Conservation (phyloP, 2,888 invertebrate genomes). For the Lottia gigantea region DNA sequence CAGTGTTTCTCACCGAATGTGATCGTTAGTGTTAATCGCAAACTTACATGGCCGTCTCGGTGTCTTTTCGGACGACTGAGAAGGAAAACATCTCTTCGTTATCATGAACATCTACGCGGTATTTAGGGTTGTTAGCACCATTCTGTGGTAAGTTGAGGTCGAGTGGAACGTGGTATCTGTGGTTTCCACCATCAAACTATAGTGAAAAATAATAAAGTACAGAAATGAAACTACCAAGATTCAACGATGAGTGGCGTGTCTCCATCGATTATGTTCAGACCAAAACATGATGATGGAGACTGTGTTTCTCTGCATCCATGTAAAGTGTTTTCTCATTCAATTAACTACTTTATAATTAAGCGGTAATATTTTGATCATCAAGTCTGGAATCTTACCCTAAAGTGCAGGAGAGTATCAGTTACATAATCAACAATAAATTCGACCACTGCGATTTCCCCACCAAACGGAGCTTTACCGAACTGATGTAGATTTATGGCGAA, state of each 20-base stretch:
- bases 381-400: conserved; percentile 38
- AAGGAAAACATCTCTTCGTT: conserved; percentile 54
- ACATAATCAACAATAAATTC: conserved; percentile 42
- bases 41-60: conserved; percentile 54
- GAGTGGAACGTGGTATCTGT: conserved; percentile 55
- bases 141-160: conserved; percentile 34
- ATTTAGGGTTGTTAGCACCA: conserved; percentile 33
- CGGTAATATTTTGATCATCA: neutral
- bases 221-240: neutral
- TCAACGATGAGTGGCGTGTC: too few species aligned
- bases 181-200: conserved; percentile 50
- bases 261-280: too few species aligned
- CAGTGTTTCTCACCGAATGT: too few species aligned
- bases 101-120: conserved; percentile 42
- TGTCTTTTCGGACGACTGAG: conserved; percentile 52
- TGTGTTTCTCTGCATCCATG: too few species aligned
- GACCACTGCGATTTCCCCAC: conserved; percentile 31
- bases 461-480: conserved; percentile 39
- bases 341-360: too few species aligned
- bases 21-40: neutral
- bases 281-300: too few species aligned
- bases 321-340: too few species aligned
- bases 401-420: conserved; percentile 38
- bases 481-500: conserved; percentile 29
- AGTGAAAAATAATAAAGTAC: conserved; percentile 18